Conservation (phyloP, 1,140 invertebrate species). For the Ceratina australensis region DNA sequence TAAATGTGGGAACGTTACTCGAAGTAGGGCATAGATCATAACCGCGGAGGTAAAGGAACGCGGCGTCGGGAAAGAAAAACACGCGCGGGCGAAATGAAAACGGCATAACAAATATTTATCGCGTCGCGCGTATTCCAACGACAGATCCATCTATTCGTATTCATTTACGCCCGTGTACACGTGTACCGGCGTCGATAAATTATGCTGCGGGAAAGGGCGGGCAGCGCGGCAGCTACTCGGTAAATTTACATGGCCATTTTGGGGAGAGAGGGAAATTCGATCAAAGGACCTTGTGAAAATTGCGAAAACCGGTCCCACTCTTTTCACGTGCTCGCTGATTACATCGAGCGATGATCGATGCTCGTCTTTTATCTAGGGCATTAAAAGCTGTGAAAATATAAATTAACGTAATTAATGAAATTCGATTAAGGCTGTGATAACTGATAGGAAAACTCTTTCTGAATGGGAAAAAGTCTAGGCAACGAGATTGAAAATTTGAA, state of each 20-base stretch:
- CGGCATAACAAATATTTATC: constrained; percentile 17
- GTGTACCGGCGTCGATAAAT: constrained; percentile 34
- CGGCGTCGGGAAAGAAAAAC: background rate
- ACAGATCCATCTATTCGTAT: constrained; percentile 27
- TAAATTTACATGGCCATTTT: constrained; percentile 16
- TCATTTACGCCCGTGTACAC: constrained; percentile 15
- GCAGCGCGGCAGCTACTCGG: background rate
- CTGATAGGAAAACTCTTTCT: no score
- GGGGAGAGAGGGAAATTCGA: background rate
- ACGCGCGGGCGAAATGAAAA: background rate
- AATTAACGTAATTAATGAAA: no score
- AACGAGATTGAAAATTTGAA: background rate
- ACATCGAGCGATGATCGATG: no score
- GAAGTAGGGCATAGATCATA: background rate
- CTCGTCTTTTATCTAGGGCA: no score
- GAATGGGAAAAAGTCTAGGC: no score
- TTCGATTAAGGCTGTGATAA: no score
- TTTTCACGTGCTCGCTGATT: background rate
- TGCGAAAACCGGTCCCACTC: background rate
- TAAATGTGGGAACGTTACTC: background rate
- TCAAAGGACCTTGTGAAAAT: background rate
- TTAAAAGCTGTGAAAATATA: no score
- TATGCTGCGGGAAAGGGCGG: constrained; percentile 21
- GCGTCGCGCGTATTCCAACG: background rate
- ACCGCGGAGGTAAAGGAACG: background rate